Evolutionary conservation across 2,888 invertebrate species (phyloP).

Genomic region (Pardosa pseudoannulata): DNA sequence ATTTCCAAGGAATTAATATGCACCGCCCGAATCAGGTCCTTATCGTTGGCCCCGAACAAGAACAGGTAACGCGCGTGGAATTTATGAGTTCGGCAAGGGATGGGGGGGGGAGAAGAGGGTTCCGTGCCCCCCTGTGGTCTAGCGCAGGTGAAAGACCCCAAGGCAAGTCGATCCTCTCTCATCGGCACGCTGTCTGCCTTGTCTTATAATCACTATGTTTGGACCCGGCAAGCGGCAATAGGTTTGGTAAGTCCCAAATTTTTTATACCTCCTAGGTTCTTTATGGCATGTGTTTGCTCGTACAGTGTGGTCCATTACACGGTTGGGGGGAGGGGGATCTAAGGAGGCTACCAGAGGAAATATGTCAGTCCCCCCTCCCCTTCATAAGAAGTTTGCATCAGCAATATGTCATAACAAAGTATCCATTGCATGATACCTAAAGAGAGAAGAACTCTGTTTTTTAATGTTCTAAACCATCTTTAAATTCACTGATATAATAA

Average conservation of each 20-base stretch:
- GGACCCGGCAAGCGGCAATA: constrained; percentile 1
- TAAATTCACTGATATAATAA: too few species aligned
- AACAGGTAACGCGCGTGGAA: constrained; percentile 38
- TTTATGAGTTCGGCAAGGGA: constrained; percentile 31
- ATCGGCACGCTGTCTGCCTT: constrained; percentile 64
- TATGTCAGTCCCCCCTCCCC: neutral
- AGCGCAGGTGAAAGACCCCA: constrained; percentile 63
- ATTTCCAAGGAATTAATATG: neutral
- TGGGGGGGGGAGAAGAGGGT: too few species aligned
- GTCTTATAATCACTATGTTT: constrained; percentile 31
- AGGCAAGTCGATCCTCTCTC: constrained; percentile 25
- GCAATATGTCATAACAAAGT: neutral
- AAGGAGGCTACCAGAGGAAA: neutral
- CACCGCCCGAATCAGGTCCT: neutral
- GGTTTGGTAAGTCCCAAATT: constrained; percentile 20
- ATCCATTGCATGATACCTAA: too few species aligned
- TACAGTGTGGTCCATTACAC: neutral
- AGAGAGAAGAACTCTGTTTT: too few species aligned
- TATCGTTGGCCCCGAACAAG: neutral
- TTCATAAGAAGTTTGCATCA: neutral
- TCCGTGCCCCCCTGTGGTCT: constrained; percentile 5
- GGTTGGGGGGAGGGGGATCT: neutral
- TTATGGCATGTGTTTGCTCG: neutral
- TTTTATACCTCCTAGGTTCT: constrained; percentile 5
- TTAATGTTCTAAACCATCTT: too few species aligned